Evolutionary conservation across 37 sponge, comb jelly and placozoan species (phyloP).

Genomic region (Dysidea cf. avara): DNA sequence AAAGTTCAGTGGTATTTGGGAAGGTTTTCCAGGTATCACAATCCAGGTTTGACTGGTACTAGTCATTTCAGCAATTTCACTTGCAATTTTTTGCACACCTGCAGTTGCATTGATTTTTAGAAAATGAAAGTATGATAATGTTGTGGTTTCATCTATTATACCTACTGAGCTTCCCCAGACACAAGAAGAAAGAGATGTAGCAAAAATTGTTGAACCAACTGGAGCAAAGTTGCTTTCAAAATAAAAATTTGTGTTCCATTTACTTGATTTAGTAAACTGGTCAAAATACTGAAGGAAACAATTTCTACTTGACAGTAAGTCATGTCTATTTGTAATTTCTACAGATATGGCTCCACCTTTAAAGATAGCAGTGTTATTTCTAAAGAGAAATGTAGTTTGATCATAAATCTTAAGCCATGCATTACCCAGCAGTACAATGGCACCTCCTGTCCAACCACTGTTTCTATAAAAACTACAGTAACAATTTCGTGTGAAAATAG

Average conservation of each 20-base stretch:
- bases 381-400: neutral
- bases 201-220: slow-evolving; percentile 32
- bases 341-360: slow-evolving; percentile 26
- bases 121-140: neutral
- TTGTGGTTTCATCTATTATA: neutral
- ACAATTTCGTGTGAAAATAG: neutral
- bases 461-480: neutral
- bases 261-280: neutral
- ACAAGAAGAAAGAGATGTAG: slow-evolving; percentile 37
- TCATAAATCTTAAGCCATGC: neutral
- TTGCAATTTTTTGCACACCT: neutral
- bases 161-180: slow-evolving; percentile 17
- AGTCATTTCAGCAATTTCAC: neutral
- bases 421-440: slow-evolving; percentile 14
- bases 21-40: too few species aligned
- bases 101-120: too few species aligned
- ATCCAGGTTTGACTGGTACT: neutral
- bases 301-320: slow-evolving; percentile 29
- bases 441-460: slow-evolving; percentile 18
- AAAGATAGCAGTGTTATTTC: slow-evolving; percentile 5
- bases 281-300: slow-evolving; percentile 33
- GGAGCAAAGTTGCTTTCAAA: slow-evolving; percentile 28
- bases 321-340: neutral
- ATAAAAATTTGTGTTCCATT: slow-evolving; percentile 15
- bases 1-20: too few species aligned